Evolutionary conservation across 2,113 vertebrate genomes (phyloP), one percentile per base, ranked within the genome.

Genomic region (Vidua chalybeata): DNA sequence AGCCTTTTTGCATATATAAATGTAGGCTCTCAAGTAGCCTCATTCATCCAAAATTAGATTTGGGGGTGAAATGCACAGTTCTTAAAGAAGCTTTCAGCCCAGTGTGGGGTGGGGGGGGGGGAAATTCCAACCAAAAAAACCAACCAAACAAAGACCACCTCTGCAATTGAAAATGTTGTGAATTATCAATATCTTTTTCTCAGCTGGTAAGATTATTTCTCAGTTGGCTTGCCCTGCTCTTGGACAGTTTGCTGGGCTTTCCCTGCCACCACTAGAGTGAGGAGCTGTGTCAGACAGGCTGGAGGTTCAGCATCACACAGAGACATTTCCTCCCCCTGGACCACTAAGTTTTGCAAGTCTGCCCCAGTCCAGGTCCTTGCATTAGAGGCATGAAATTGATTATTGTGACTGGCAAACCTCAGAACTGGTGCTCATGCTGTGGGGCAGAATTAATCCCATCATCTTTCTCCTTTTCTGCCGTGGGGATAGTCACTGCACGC

Each of bases 271-370:
- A 1, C 28, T 31, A 45, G 67, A 67, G 58, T 21, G 51, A 17
- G 80, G 6, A 21, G 9, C 43, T 26, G 21, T 35, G 37, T 19
- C 22, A 26, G 56, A 10, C 1, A 1, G 37, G 46, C 33, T 14
- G 51, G 11, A 59, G 30, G 48, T 46, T 72, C 43, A 22, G 17
- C 31, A 35, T 58, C 37, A 9, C 9, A 39, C 0, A 0, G 48
- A 52, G 15, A 27, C 10, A 64, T 4, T 55, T 27, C 15, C 49
- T 80, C 77, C 46, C 24, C 30, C 49, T 7, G 2, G 31, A 20
- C 39, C 79, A 21, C 10, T 30, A 27, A 1, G 6, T 51, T 88
- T 45, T 83, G 49, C 13, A 20, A 62, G 62, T 54, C 46, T 84
- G 51, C 46, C 55, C 62, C 67, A 11, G 7, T 28, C 27, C 27